Conservation (phyloP, 2,888 invertebrate species). For the Drymonia ruficornis region DNA sequence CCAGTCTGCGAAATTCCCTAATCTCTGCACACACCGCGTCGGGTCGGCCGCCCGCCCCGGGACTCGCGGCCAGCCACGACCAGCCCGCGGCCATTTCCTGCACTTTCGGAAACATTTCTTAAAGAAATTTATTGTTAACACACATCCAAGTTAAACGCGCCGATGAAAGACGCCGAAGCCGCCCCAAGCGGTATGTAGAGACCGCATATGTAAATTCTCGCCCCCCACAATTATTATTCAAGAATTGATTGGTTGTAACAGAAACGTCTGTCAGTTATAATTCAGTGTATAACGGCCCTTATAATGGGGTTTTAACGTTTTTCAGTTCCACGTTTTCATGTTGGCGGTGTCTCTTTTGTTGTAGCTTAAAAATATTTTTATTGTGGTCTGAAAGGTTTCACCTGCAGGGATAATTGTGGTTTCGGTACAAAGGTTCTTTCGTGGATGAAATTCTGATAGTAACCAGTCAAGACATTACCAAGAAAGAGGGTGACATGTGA, state of each 20-base stretch:
- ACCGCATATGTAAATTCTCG: slow-evolving; percentile 44
- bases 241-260: slow-evolving; percentile 33
- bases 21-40: slow-evolving; percentile 3
- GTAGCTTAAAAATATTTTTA: not conserved
- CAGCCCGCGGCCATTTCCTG: slow-evolving; percentile 51
- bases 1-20: not conserved
- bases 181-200: slow-evolving; percentile 25
- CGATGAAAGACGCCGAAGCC: slow-evolving; percentile 50
- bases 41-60: slow-evolving; percentile 22
- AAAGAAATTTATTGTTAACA: slow-evolving; percentile 55
- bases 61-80: slow-evolving; percentile 41
- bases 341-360: not conserved
- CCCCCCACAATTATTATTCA: slow-evolving; percentile 41
- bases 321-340: not conserved
- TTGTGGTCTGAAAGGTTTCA: not conserved
- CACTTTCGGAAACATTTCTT: slow-evolving; percentile 47
- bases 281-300: slow-evolving; percentile 3
- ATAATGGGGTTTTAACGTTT: not conserved
- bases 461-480: too few relatives aligned
- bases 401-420: too few relatives aligned
- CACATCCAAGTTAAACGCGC: slow-evolving; percentile 35
- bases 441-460: too few relatives aligned
- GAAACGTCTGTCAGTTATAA: slow-evolving; percentile 7
- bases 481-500: too few relatives aligned
- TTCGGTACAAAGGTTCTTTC: too few relatives aligned